phyloP scores from a whole-genome alignment of 2,113 vertebrate species.

The Corythoichthys haematopterus region DNA sequence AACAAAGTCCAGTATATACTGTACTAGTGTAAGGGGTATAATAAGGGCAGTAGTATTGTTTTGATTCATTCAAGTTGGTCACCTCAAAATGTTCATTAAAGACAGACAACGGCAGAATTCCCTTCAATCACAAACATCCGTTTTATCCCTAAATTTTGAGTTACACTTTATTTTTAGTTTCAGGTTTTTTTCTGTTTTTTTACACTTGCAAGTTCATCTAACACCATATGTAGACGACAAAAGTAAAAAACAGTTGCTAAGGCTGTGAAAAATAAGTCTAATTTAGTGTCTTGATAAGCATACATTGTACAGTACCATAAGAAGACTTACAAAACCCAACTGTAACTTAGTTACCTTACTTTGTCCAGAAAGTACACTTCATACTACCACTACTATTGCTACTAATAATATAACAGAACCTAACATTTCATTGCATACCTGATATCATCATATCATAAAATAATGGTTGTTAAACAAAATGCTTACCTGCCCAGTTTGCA shows the following conservation, averaged over 20 bases:
- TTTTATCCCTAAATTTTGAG: background rate
- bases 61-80: no score
- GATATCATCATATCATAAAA: background rate
- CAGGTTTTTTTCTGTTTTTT: no score
- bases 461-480: background rate
- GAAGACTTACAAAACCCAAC: background rate
- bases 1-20: background rate
- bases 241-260: background rate
- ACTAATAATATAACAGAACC: background rate
- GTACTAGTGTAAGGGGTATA: background rate
- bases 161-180: background rate
- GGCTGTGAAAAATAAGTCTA: background rate
- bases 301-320: background rate
- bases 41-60: background rate
- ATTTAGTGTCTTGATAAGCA: background rate
- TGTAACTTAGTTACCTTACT: background rate
- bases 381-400: no score
- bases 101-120: background rate
- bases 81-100: background rate
- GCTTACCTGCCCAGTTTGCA: slow-evolving; percentile 53
- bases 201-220: background rate
- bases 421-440: background rate
- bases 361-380: no score
- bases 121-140: background rate
- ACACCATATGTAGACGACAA: background rate